phyloP scores from a whole-genome alignment of 2,888 invertebrate genomes.

The Tenthredo notha region DNA sequence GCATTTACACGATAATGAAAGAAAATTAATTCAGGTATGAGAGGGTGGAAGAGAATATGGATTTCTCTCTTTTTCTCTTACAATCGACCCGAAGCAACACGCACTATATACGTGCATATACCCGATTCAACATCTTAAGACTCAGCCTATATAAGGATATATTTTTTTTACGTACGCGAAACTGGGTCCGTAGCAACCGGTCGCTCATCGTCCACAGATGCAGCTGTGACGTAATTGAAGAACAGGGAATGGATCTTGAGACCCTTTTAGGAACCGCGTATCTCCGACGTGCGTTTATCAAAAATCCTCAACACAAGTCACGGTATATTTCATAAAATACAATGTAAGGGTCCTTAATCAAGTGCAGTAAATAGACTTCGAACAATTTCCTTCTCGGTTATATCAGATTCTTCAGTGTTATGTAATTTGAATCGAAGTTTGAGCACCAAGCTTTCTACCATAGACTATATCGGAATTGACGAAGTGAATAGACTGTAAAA shows the following conservation, averaged over 20 bases:
- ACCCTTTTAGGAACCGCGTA: conserved; percentile 33
- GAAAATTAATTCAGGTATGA: conserved; percentile 23
- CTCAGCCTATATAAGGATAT: conserved; percentile 41
- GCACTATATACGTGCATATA: neutral
- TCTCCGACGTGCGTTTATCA: neutral
- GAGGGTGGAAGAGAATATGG: neutral
- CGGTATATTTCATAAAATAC: neutral
- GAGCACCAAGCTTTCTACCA: neutral
- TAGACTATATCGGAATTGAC: neutral
- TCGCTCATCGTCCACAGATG: conserved; percentile 26
- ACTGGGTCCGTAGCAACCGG: conserved; percentile 30
- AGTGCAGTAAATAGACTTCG: neutral
- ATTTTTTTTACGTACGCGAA: conserved; percentile 26
- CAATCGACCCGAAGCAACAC: neutral
- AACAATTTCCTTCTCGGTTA: neutral
- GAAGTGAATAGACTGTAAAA: neutral
- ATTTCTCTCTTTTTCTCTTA: neutral
- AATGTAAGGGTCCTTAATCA: neutral
- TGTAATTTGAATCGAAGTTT: neutral
- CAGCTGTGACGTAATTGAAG: conserved; percentile 37
- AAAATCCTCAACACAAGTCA: neutral
- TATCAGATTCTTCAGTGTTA: neutral
- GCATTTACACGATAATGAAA: neutral
- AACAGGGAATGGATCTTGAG: conserved; percentile 9
- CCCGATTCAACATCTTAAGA: neutral